Evolutionary conservation across 2,888 invertebrate species (phyloP).

Genomic region (Eupithecia subumbrata): DNA sequence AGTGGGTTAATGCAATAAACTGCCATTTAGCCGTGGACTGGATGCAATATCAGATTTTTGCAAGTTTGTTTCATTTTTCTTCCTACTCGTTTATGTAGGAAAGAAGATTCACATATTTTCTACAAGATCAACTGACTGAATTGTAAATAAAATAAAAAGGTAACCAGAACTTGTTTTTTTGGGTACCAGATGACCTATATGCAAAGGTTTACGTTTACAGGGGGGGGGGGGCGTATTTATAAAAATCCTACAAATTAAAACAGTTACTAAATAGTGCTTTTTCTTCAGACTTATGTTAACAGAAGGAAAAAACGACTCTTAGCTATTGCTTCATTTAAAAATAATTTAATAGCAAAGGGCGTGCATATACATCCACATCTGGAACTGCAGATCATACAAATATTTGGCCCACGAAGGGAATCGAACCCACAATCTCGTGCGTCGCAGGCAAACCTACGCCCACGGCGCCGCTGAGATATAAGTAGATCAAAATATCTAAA

Average conservation of each 20-base stretch:
- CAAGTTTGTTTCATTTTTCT: background rate
- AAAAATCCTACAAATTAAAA: too few relatives aligned
- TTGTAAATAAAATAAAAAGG: background rate
- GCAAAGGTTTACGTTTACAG: background rate
- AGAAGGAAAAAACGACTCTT: background rate
- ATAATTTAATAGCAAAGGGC: background rate
- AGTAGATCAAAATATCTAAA: background rate
- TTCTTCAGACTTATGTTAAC: background rate
- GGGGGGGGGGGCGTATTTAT: too few relatives aligned
- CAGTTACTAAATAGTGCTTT: too few relatives aligned
- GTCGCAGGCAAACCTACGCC: background rate
- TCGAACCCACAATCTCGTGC: background rate
- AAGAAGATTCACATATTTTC: background rate
- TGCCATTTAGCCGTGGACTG: constrained; percentile 16
- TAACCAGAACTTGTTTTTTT: background rate
- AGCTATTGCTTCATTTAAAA: background rate
- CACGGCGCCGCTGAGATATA: background rate
- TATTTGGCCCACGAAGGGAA: background rate
- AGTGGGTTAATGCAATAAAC: constrained; percentile 42
- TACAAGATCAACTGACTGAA: background rate
- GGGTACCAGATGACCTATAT: background rate
- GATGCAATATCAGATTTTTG: constrained; percentile 2
- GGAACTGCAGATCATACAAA: background rate
- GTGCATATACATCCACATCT: background rate
- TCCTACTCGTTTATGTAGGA: background rate